Evolutionary conservation across 2,797 vertebrate species (phyloP).

Genomic region (Eulemur albifrons): DNA sequence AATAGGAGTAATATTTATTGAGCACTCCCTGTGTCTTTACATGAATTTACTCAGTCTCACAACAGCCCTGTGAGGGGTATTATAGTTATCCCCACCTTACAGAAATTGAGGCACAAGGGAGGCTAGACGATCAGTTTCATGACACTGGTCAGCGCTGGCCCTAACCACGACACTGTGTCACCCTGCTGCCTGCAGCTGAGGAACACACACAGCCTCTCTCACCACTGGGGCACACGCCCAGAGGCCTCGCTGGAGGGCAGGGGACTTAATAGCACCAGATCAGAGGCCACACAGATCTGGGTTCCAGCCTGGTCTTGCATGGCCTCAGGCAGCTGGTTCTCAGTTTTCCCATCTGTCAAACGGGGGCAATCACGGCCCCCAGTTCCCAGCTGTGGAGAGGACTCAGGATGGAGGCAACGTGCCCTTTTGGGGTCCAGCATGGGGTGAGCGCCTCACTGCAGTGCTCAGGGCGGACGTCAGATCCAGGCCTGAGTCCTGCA

Average conservation of each 20-base stretch:
- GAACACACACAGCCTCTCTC: neutral
- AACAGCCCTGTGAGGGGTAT: neutral
- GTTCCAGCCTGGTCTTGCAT: neutral
- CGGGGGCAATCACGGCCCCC: no score
- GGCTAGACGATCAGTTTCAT: neutral
- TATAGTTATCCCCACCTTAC: neutral
- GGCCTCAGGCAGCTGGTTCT: neutral
- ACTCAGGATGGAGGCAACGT: neutral
- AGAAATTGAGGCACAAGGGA: neutral
- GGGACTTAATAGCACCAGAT: neutral
- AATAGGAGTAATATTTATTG: neutral
- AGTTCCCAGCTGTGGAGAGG: neutral
- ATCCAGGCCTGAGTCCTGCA: neutral
- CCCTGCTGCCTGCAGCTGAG: neutral
- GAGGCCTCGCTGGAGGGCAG: neutral
- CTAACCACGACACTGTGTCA: neutral
- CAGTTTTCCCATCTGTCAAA: neutral
- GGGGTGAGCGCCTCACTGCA: neutral
- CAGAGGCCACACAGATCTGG: neutral
- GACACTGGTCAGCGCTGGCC: neutral
- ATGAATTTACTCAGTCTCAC: neutral
- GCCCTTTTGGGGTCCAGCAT: neutral
- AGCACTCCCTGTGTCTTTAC: neutral
- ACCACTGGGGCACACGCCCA: neutral
- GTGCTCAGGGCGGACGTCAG: neutral